These are phyloP conservation scores for Prenolepis imparis DNA, from an alignment of 2,888 invertebrate genomes.

Conservation along the genomic window DNA sequence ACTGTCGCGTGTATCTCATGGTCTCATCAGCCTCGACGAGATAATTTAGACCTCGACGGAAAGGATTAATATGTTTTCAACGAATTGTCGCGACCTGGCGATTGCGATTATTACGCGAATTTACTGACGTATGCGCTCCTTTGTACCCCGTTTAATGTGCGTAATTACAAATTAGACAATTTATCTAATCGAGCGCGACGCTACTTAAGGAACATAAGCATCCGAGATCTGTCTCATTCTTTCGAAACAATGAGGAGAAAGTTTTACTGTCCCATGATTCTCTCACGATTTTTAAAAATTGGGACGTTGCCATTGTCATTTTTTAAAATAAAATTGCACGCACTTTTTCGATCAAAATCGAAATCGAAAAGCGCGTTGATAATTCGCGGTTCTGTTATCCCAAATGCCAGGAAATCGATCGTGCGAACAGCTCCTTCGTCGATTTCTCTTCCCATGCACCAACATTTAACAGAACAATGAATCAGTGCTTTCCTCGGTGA, in stretches of 20 bases:
- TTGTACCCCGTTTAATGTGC: not conserved
- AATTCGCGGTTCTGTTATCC: conserved; percentile 48
- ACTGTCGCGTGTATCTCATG: conserved; percentile 50
- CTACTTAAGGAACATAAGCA: not conserved
- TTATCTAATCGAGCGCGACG: conserved; percentile 15
- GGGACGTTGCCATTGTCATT: not conserved
- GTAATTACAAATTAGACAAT: conserved; percentile 35
- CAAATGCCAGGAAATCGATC: conserved; percentile 67
- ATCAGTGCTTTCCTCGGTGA: conserved; percentile 49
- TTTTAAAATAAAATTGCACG: not conserved
- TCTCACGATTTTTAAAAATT: not conserved
- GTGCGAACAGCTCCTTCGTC: conserved; percentile 69
- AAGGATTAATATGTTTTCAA: conserved; percentile 75
- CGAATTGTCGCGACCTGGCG: conserved; percentile 55
- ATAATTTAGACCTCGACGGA: conserved; percentile 73
- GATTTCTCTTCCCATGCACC: conserved; percentile 76
- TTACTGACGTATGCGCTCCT: not conserved
- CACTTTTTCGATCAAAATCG: not conserved
- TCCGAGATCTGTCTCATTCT: not conserved
- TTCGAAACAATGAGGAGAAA: conserved; percentile 3
- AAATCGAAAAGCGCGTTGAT: conserved; percentile 35
- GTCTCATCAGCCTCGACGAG: conserved; percentile 68
- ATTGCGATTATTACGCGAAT: conserved; percentile 56
- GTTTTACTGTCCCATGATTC: not conserved
- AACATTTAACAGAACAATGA: conserved; percentile 63